Evolutionary conservation across 2,797 vertebrate genomes (phyloP).

Genomic region (Spizella passerina): DNA sequence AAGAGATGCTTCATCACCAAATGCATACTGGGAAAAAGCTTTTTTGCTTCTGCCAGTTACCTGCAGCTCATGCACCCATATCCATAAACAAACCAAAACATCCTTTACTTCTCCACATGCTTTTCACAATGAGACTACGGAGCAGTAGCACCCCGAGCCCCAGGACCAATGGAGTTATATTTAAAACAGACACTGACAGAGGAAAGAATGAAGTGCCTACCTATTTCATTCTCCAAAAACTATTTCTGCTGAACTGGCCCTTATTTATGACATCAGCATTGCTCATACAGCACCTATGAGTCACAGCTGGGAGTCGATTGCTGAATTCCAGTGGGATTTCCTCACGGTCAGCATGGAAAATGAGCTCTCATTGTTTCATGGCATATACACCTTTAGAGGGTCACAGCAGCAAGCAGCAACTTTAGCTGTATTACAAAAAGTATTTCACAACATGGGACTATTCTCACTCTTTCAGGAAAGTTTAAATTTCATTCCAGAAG

Average conservation of each 20-base stretch:
- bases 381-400: background rate
- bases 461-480: background rate
- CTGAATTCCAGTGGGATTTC: background rate
- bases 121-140: background rate
- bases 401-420: background rate
- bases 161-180: background rate
- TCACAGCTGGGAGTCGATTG: accelerated
- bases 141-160: background rate
- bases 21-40: background rate
- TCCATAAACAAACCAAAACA: background rate
- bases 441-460: accelerated
- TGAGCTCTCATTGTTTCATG: background rate
- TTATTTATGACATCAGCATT: background rate
- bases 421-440: background rate
- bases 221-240: background rate
- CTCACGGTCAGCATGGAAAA: background rate
- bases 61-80: background rate
- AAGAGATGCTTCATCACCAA: background rate
- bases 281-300: background rate
- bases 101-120: background rate
- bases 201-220: background rate
- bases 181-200: background rate
- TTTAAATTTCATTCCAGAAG: background rate
- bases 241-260: background rate
- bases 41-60: background rate